Evolutionary conservation across 2,113 vertebrate species (phyloP).

Genomic region (Lates calcarifer): DNA sequence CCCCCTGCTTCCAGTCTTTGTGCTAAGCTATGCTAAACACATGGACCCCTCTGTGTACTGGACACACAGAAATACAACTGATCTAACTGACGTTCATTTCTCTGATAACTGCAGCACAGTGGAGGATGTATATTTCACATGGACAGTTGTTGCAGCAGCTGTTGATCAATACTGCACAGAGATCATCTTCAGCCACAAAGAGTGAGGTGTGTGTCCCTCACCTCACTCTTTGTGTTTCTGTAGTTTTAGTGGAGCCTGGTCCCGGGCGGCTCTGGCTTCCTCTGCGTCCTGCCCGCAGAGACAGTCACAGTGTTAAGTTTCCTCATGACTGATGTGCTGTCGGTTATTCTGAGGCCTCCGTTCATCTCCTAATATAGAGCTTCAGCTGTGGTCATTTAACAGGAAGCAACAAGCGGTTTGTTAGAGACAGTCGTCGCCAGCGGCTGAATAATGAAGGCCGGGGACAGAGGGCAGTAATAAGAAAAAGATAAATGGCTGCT

Average conservation of each 20-base stretch:
- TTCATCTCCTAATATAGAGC: conserved; percentile 75
- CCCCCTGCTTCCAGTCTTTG: background rate
- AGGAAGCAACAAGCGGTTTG: conserved; percentile 47
- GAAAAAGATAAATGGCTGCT: conserved; percentile 56
- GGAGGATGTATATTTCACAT: too few relatives aligned
- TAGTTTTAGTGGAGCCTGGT: background rate
- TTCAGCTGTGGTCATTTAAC: conserved; percentile 38
- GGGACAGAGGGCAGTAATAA: conserved; percentile 46
- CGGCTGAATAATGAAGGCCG: conserved; percentile 49
- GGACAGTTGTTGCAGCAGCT: too few relatives aligned
- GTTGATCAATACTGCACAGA: too few relatives aligned
- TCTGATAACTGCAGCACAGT: background rate
- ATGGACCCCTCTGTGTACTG: background rate
- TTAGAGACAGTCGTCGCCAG: conserved; percentile 2
- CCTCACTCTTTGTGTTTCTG: background rate
- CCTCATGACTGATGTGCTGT: conserved; percentile 58
- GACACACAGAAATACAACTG: too few relatives aligned
- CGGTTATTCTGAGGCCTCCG: conserved; percentile 73
- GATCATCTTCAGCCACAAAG: too few relatives aligned
- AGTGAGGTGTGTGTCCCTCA: too few relatives aligned
- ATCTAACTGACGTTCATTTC: background rate
- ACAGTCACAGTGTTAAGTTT: conserved; percentile 54
- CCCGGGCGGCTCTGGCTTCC: background rate
- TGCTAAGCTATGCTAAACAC: background rate
- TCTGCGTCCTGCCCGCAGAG: conserved; percentile 17